Conservation (phyloP, 2,797 vertebrate species). For the Etheostoma nigrum region DNA sequence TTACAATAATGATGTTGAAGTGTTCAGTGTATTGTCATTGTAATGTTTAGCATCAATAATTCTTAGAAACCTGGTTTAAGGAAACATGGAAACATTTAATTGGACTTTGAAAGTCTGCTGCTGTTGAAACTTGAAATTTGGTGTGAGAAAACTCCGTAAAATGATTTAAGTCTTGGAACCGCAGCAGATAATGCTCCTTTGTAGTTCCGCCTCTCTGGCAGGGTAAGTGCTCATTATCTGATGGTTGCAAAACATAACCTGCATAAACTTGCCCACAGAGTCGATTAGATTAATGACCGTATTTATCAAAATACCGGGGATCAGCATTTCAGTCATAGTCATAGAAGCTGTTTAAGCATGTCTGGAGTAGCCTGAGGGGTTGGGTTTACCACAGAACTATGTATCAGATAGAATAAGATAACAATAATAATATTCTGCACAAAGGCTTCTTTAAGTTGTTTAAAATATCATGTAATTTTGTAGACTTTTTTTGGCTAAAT, state of each 20-base stretch:
- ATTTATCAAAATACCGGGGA: neutral
- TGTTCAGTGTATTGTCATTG: neutral
- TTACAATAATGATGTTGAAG: neutral
- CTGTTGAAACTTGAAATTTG: neutral
- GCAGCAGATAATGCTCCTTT: neutral
- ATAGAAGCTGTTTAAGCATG: conserved; percentile 29
- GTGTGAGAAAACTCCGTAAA: neutral
- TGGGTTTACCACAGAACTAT: conserved; percentile 17
- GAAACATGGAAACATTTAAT: neutral
- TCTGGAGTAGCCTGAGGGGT: conserved; percentile 21
- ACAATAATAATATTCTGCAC: neutral
- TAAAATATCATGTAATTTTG: neutral
- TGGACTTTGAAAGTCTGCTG: neutral
- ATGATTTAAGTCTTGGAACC: neutral
- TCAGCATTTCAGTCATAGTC: neutral
- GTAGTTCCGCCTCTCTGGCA: neutral
- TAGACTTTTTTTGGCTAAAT: neutral
- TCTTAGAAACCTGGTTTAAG: neutral
- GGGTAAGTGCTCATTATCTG: conserved; percentile 1
- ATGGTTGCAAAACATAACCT: conserved; percentile 6
- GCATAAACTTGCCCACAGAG: conserved; percentile 21
- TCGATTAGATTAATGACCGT: conserved; percentile 2
- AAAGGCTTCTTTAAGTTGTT: neutral
- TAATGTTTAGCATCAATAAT: neutral
- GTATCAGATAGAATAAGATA: neutral